A percentile compares a stretch with the other conserved stretches of the same genome.
phyloP scores from a whole-genome alignment of 2,797 vertebrate genomes.

The Oreortyx pictus region DNA sequence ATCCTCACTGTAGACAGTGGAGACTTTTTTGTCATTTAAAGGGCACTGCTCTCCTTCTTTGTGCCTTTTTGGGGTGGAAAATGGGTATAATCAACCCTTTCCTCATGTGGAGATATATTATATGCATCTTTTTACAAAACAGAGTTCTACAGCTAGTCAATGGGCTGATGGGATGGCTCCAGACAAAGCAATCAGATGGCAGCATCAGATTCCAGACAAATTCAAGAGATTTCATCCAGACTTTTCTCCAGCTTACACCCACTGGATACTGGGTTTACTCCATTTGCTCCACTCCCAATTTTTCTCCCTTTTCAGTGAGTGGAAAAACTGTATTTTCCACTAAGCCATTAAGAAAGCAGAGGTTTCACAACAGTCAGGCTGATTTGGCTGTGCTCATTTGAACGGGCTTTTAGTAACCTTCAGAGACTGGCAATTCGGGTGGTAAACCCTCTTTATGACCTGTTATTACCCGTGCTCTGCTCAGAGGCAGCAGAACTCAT shows the following conservation, averaged over 20 bases:
- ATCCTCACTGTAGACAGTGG: too few species aligned
- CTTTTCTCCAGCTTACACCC: background rate
- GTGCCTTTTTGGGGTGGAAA: background rate
- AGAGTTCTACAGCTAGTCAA: background rate
- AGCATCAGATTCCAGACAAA: background rate
- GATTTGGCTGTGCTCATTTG: background rate
- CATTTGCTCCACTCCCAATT: background rate
- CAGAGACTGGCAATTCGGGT: slow-evolving; percentile 19
- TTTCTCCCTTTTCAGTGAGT: background rate
- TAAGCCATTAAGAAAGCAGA: accelerated
- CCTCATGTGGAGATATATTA: accelerated
- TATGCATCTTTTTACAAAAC: background rate
- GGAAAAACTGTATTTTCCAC: background rate
- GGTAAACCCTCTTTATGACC: slow-evolving; percentile 53
- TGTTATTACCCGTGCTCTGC: slow-evolving; percentile 30
- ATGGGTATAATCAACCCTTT: background rate
- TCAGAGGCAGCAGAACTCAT: slow-evolving; percentile 54
- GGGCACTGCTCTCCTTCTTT: accelerated
- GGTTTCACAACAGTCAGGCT: background rate
- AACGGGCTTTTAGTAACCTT: slow-evolving; percentile 14
- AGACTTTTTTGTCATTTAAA: background rate
- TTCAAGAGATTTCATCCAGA: background rate
- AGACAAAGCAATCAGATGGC: background rate
- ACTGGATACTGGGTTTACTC: background rate
- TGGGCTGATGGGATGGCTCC: background rate